These are phyloP conservation scores for Oryzias melastigma DNA, from an alignment of 2,113 vertebrate species.

Conservation along the genomic window DNA sequence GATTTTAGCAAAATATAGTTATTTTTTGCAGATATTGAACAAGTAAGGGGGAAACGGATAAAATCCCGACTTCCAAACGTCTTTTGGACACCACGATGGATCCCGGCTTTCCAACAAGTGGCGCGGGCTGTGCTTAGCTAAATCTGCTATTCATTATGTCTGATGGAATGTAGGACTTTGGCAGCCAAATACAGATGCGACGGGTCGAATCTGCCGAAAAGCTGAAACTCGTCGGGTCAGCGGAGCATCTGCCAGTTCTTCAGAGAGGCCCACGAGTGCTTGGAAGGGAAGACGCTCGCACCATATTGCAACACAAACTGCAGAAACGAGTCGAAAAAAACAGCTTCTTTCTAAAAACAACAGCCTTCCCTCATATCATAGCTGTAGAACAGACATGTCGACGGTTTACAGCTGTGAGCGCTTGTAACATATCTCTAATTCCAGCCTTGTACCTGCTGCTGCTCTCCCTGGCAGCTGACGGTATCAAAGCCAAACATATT, in stretches of 20 bases:
- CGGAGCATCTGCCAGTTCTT: slow-evolving; percentile 68
- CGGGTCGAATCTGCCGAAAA: slow-evolving; percentile 46
- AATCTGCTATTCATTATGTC: slow-evolving; percentile 58
- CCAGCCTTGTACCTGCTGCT: slow-evolving; percentile 17
- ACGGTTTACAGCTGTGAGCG: slow-evolving; percentile 23
- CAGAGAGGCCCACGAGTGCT: slow-evolving; percentile 41
- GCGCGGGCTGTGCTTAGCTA: slow-evolving; percentile 32
- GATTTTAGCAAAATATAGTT: too few relatives aligned
- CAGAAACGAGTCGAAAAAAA: neutral
- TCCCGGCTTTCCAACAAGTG: slow-evolving; percentile 18
- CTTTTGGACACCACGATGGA: slow-evolving; percentile 37
- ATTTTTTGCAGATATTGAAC: too few relatives aligned
- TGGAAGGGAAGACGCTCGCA: slow-evolving; percentile 38
- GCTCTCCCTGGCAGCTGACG: slow-evolving; percentile 10
- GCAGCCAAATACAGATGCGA: slow-evolving; percentile 41
- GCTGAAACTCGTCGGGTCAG: slow-evolving; percentile 49
- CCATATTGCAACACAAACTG: slow-evolving; percentile 44
- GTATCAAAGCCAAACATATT: slow-evolving; percentile 26
- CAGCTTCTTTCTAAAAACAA: slow-evolving; percentile 15
- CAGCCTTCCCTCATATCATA: neutral
- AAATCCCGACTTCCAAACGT: slow-evolving; percentile 43
- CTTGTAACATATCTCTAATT: slow-evolving; percentile 16
- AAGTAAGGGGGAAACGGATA: too few relatives aligned
- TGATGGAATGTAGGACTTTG: slow-evolving; percentile 56
- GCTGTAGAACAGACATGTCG: slow-evolving; percentile 17